Evolutionary conservation across 1,140 invertebrate genomes (phyloP), one percentile per base, ranked within the genome.

Genomic region (Euwallacea fornicatus): DNA sequence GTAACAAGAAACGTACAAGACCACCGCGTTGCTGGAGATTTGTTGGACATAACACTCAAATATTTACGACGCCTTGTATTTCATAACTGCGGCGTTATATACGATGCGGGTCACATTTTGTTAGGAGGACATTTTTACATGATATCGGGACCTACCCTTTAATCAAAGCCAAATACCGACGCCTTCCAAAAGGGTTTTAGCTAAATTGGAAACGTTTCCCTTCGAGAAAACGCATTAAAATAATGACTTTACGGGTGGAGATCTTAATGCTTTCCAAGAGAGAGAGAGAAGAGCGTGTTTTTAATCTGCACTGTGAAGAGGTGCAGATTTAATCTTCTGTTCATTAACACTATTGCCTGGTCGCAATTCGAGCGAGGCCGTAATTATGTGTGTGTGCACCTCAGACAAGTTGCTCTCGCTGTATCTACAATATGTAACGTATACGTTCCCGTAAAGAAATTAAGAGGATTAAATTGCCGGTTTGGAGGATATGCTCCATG

Each of bases 301-400:
- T 65, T 65, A 65, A 65, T 65, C 63, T 65, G 15, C 9, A 15
- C 46, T 7, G 9, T 10, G 46, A 33, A 53, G 63, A 65, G 46
- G 46, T 53, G 63, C 33, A 65, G 63, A 65, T 65, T 65, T 65
- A 65, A 65, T 65, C 63, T 65, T 53, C 41, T 54, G 63, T 65
- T 65, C 63, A 65, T 65, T 65, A 65, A 54, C 63, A 41, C 46
- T 65, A 65, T 65, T 65, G 63, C 63, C 63, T 65, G 9, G 46
- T 65, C 61, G 59, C 59, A 61, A 61, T 61, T 47, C 61, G 46
- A 63, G 63, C 63, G 13, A 8, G 13, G 63, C 11, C 50, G 44
- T 42, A 65, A 54, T 54, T 53, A 54, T 65, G 10, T 54, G 11
- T 65, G 7, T 56, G 8, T 33, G 8, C 54, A 65, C 63, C 61